Percentiles rank a stretch among this genome's conserved stretches.
Conservation (phyloP, 2,888 invertebrate species). For the Cancer borealis region DNA sequence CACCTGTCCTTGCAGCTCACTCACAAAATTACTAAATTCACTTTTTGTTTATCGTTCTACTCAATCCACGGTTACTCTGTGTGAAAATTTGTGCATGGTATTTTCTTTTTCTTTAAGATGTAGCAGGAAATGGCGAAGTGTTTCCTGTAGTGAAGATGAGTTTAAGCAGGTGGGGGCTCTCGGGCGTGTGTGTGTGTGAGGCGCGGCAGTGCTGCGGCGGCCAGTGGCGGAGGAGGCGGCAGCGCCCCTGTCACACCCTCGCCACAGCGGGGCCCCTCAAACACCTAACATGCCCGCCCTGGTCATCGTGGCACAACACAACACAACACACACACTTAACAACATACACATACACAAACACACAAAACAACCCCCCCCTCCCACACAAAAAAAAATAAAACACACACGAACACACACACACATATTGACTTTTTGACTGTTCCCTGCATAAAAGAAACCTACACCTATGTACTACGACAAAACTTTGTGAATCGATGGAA, state of each 20-base stretch:
- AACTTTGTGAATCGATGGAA: neutral
- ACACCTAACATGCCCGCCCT: slow-evolving; percentile 23
- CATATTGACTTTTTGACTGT: neutral
- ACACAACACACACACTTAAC: neutral
- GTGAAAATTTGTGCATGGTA: neutral
- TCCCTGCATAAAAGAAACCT: neutral
- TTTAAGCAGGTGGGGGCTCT: slow-evolving; percentile 14
- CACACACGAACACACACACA: neutral
- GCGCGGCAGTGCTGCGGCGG: slow-evolving; percentile 31
- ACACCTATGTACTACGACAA: neutral
- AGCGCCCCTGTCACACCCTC: slow-evolving; percentile 28
- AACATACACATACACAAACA: neutral
- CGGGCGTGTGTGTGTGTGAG: neutral
- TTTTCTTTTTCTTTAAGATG: neutral
- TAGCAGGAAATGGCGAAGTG: neutral
- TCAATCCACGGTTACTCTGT: neutral
- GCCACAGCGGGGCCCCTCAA: neutral
- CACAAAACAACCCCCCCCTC: no score
- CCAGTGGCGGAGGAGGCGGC: slow-evolving; percentile 30
- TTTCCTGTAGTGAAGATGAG: neutral
- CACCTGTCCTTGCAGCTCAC: neutral
- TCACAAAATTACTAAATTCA: neutral
- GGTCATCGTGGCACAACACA: neutral
- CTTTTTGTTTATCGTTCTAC: neutral
- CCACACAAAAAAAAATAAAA: no score